phyloP scores from a whole-genome alignment of 2,797 vertebrate species.

The Hephaestus fuliginosus region DNA sequence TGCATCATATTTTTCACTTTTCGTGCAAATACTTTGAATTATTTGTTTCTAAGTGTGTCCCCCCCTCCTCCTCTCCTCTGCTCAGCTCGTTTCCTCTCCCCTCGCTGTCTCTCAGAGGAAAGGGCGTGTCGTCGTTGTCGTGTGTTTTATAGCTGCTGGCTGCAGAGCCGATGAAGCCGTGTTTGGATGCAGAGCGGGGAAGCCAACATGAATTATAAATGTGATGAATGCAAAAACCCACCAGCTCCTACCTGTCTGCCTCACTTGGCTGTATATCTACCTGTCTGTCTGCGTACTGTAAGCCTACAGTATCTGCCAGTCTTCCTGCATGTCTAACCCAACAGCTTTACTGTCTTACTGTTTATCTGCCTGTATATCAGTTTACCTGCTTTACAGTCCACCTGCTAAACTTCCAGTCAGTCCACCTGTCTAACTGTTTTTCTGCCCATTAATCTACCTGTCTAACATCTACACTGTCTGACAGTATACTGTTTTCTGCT shows the following conservation, averaged over 20 bases:
- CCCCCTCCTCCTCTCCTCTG: constrained; percentile 32
- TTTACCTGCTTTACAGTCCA: not conserved
- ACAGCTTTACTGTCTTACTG: not conserved
- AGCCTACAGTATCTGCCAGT: not conserved
- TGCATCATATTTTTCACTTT: constrained; percentile 64
- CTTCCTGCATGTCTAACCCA: not conserved
- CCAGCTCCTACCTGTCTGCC: constrained; percentile 56
- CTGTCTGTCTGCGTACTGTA: not conserved
- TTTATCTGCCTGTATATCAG: not conserved
- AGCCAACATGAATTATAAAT: constrained; percentile 79
- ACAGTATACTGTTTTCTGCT: no score
- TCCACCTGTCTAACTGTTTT: not conserved
- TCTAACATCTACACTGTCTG: no score
- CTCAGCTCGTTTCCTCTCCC: constrained; percentile 46
- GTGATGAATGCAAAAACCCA: constrained; percentile 71
- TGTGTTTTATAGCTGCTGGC: constrained; percentile 80
- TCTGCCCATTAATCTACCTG: not conserved
- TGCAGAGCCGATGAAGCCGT: constrained; percentile 54
- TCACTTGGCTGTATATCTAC: not conserved
- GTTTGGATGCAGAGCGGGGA: constrained; percentile 67
- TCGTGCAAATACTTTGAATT: constrained; percentile 68
- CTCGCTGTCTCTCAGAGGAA: constrained; percentile 50
- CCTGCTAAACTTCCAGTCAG: not conserved
- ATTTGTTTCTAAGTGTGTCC: constrained; percentile 60
- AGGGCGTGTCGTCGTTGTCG: constrained; percentile 58